These are phyloP conservation scores for Phenganax subtilis DNA, from an alignment of 92 coral and sea anemone species.

Conservation along the genomic window DNA sequence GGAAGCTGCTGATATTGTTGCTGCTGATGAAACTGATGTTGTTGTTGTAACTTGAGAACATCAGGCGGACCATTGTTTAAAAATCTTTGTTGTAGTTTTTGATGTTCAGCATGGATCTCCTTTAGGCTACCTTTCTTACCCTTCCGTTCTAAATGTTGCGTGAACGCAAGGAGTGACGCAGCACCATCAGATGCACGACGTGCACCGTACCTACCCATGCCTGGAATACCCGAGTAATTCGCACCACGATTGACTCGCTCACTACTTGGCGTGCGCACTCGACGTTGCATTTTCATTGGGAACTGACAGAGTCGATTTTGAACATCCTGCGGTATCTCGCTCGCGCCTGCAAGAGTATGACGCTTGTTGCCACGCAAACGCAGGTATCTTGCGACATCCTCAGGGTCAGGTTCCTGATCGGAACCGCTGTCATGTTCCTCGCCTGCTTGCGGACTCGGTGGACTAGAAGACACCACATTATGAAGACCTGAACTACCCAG, in stretches of 20 bases:
- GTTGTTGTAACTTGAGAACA: slow-evolving; percentile 77
- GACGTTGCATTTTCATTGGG: slow-evolving; percentile 75
- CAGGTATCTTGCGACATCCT: slow-evolving; percentile 87
- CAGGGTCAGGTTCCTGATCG: slow-evolving; percentile 96
- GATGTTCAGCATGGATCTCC: slow-evolving; percentile 85
- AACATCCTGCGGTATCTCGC: slow-evolving; percentile 87
- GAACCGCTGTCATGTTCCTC: slow-evolving; percentile 98
- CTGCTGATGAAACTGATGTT: slow-evolving; percentile 70
- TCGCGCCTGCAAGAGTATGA: slow-evolving; percentile 82
- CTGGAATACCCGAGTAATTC: slow-evolving; percentile 69
- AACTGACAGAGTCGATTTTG: slow-evolving; percentile 75
- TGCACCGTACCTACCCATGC: slow-evolving; percentile 70
- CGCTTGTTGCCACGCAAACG: slow-evolving; percentile 87
- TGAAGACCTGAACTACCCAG: slow-evolving; percentile 57
- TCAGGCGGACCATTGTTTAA: slow-evolving; percentile 75
- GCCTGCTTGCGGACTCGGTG: slow-evolving; percentile 77
- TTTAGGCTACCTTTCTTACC: slow-evolving; percentile 80
- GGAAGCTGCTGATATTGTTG: slow-evolving; percentile 59
- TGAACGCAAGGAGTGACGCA: slow-evolving; percentile 91
- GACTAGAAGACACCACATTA: slow-evolving; percentile 72
- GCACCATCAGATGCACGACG: slow-evolving; percentile 98
- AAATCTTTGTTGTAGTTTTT: slow-evolving; percentile 81
- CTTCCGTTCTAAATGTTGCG: slow-evolving; percentile 82
- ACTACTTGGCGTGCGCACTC: slow-evolving; percentile 76
- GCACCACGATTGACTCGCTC: slow-evolving; percentile 73